phyloP scores from a whole-genome alignment of 2,797 vertebrate species.

The Sebastes iracundus region DNA sequence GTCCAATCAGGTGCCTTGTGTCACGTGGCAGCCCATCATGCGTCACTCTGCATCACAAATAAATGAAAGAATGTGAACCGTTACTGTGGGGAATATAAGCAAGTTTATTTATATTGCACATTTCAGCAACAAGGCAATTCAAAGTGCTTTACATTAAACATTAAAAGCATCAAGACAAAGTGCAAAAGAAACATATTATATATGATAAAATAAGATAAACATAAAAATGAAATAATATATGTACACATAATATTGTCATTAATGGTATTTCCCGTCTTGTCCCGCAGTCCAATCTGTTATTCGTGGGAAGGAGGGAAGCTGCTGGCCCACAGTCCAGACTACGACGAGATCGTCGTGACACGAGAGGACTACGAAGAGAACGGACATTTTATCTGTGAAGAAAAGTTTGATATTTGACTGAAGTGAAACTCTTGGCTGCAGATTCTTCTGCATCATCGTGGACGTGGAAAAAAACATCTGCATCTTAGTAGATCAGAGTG shows the following conservation, averaged over 20 bases:
- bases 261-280: neutral
- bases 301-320: slow-evolving; percentile 97
- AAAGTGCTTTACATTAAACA: too few species aligned
- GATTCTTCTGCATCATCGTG: neutral
- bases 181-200: neutral
- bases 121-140: neutral
- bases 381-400: slow-evolving; percentile 95
- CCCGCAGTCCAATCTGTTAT: slow-evolving; percentile 89
- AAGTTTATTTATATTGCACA: neutral
- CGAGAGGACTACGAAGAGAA: slow-evolving; percentile 98
- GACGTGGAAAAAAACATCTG: neutral
- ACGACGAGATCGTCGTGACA: slow-evolving; percentile 96
- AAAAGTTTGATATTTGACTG: slow-evolving; percentile 95
- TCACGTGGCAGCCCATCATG: too few species aligned
- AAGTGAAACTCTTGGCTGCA: neutral
- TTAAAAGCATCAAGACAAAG: neutral
- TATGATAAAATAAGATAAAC: neutral
- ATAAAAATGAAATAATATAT: neutral
- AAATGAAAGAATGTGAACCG: too few species aligned
- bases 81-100: neutral
- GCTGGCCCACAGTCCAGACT: slow-evolving; percentile 93
- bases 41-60: too few species aligned
- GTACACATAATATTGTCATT: neutral
- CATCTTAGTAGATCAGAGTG: neutral
- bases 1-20: too few species aligned